Evolutionary conservation across 2,888 invertebrate genomes (phyloP), one percentile per base, ranked within the genome.

Genomic region (Drosophila nr. perissopoda): DNA sequence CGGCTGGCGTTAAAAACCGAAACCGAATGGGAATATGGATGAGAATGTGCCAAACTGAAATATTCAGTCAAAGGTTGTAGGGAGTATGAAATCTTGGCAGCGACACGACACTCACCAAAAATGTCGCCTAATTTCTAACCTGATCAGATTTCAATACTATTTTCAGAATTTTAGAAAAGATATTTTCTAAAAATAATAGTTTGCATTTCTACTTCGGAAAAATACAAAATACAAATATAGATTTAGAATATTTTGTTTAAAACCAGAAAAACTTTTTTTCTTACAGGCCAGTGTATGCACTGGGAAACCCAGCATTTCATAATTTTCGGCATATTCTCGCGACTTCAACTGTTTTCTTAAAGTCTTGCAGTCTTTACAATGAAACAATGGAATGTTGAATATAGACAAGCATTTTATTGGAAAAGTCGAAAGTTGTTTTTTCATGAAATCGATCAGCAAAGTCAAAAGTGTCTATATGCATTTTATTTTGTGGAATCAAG

Each of bases 231-330:
- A 13, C 29, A 29, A 29, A 29, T 29, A 33, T 7, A 36, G 18
- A 18, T 18, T 38, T 38, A 0, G 7, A 38, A 8, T 18, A 0
- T 7, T 38, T 3, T 38, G 8, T 2, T 3, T 0, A 18, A 7
- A 18, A 7, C 3, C 0, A 36, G 2, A 36, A 36, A 18, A 36
- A 7, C 7, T 6, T 36, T 18, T 3, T 38, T 38, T 38, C 18
- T 38, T 18, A 2, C 4, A 18, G 18, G n/a, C 2, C 2, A 42
- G 10, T 40, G n/a, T 40, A n/a, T n/a, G 5, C 11, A 40, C n/a
- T 40, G 11, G n/a, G n/a, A 5, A n/a, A n/a, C n/a, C 11, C n/a
- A 42, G n/a, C 0, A 42, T 6, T 6, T 42, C 6, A 42, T 21
- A n/a, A 6, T 6, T 13, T 13, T 21, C 3, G 21, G 3, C 13